Evolutionary conservation across 2,113 vertebrate species (phyloP).

Genomic region (Brachionichthys hirsutus): DNA sequence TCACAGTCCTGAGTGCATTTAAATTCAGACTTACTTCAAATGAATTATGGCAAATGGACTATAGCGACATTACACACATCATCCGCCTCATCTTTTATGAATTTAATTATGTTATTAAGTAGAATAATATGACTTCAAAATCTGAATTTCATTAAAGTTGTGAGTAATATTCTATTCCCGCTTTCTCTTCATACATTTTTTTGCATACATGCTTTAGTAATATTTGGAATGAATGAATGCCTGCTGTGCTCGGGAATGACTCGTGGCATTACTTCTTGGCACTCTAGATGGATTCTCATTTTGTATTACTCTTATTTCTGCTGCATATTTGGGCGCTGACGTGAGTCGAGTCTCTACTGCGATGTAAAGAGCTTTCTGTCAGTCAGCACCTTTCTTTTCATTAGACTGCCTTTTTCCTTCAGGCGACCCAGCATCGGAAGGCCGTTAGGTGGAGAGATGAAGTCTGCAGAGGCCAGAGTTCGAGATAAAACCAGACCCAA

Average conservation of each 20-base stretch:
- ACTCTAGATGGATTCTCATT: slow-evolving; percentile 23
- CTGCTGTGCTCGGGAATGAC: slow-evolving; percentile 20
- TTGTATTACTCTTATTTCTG: slow-evolving; percentile 30
- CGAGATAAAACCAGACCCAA: slow-evolving; percentile 26
- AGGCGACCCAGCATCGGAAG: slow-evolving; percentile 22
- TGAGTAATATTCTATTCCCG: slow-evolving; percentile 27
- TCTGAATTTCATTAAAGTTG: slow-evolving; percentile 46
- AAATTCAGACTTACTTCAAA: slow-evolving; percentile 33
- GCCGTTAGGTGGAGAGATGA: slow-evolving; percentile 1
- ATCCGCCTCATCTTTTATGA: background rate
- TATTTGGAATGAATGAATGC: slow-evolving; percentile 34
- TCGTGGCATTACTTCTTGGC: slow-evolving; percentile 18
- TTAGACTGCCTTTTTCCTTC: slow-evolving; percentile 19
- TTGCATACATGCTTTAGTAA: slow-evolving; percentile 24
- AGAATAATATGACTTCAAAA: slow-evolving; percentile 24
- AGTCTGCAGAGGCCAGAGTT: slow-evolving; percentile 26
- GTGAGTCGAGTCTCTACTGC: slow-evolving; percentile 14
- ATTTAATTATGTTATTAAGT: slow-evolving; percentile 31
- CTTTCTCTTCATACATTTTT: slow-evolving; percentile 20
- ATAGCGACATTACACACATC: slow-evolving; percentile 5
- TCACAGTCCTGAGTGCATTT: slow-evolving; percentile 33
- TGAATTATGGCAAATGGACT: slow-evolving; percentile 12
- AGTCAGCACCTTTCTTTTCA: slow-evolving; percentile 37
- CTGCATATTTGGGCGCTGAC: slow-evolving; percentile 17
- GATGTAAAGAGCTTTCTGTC: slow-evolving; percentile 23